Evolutionary conservation across 2,888 invertebrate species (phyloP), one percentile per base, ranked within the genome.

Genomic region (Drosophila eohydei): DNA sequence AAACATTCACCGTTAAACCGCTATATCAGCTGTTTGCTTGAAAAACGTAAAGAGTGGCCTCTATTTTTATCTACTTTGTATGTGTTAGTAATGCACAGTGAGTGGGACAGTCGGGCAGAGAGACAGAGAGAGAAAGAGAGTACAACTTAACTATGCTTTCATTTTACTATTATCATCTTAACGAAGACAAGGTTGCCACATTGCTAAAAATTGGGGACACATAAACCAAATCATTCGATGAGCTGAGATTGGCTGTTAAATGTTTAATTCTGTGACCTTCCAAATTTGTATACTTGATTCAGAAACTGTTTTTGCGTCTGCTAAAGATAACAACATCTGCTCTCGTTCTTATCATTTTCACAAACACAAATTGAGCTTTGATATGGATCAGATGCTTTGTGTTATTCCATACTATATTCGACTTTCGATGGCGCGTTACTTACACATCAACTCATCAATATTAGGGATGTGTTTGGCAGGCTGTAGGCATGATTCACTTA

Each of bases 391-490:
- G 64, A 77, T 59, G 74, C 46, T 55, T 40, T 32, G 9, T 30
- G 12, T 44, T 56, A 26, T 50, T 50, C 50, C 16, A 34, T 16
- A 48, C 28, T 40, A 55, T 54, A 32, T 63, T 71, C 65, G 78
- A 80, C 72, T 77, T 77, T 77, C 61, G 61, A 71, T 74, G 41
- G 36, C 55, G 44, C 50, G 43, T 46, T 68, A 88, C 88, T 88
- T 89, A 88, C 88, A 87, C 88, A 88, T 88, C 34, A 90, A 61
- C 50, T 90, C 85, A 72, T 88, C 88, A 56, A 63, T 59, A 28
- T 75, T 74, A 9, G 61, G 73, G 32, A 67, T 71, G 46, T 60
- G 75, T 51, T 77, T 64, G 54, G 59, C 52, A 62, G 62, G 30
- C 48, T 65, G 50, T 54, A 28, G 62, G 41, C 46, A 26, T 55